Evolutionary conservation across 2,888 invertebrate species (phyloP).

Genomic region (Tinea pellionella): DNA sequence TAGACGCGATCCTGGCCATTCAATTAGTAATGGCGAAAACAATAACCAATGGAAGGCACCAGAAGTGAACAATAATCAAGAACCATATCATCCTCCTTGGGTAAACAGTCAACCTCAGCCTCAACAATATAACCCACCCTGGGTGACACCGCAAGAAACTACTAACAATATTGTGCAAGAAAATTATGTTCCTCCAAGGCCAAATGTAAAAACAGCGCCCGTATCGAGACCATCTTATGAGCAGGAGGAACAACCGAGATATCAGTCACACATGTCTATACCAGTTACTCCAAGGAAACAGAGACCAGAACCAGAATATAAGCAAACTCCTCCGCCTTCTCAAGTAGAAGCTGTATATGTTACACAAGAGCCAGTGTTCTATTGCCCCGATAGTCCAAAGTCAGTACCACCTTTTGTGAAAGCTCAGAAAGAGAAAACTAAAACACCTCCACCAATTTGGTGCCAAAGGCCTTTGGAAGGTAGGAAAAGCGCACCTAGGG

Average conservation of each 20-base stretch:
- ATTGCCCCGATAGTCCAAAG: constrained; percentile 57
- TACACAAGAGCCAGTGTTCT: constrained; percentile 56
- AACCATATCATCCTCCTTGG: constrained; percentile 41
- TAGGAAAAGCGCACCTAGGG: constrained; percentile 43
- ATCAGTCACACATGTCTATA: constrained; percentile 61
- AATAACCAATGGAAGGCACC: constrained; percentile 45
- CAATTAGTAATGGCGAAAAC: constrained; percentile 32
- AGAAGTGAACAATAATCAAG: constrained; percentile 33
- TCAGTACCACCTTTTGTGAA: constrained; percentile 59
- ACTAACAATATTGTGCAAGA: constrained; percentile 44
- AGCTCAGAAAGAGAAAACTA: constrained; percentile 60
- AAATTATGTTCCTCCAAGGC: constrained; percentile 35
- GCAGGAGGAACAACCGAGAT: constrained; percentile 41
- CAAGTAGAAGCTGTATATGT: constrained; percentile 58
- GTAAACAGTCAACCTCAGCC: constrained; percentile 19
- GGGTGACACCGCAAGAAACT: constrained; percentile 35
- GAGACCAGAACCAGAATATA: constrained; percentile 40
- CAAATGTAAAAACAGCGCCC: constrained; percentile 27
- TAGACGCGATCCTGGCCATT: constrained; percentile 37
- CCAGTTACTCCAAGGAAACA: constrained; percentile 53
- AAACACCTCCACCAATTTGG: constrained; percentile 62
- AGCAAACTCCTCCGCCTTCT: constrained; percentile 27
- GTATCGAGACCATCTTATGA: constrained; percentile 30
- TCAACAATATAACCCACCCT: constrained; percentile 42
- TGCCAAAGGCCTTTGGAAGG: constrained; percentile 50